Conservation (phyloP, 2,797 vertebrate species). For the Platyrinchus mystaceus region DNA sequence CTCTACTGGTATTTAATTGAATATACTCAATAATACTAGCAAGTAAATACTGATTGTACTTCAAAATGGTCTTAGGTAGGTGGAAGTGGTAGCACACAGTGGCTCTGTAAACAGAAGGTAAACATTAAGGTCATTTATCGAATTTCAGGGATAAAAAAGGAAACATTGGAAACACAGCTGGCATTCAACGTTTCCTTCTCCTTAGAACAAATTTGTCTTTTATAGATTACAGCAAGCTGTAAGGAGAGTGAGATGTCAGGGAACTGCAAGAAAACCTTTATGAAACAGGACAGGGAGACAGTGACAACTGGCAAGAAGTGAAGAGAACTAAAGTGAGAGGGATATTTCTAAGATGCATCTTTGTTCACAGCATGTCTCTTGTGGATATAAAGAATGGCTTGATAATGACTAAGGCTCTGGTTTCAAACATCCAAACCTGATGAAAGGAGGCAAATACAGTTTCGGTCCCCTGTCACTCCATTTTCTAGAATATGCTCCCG, state of each 20-base stretch:
- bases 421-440: background rate
- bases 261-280: slow-evolving; percentile 23
- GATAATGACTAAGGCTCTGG: background rate
- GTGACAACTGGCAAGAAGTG: background rate
- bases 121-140: background rate
- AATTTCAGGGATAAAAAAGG: background rate
- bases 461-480: background rate
- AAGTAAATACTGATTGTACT: background rate
- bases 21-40: background rate
- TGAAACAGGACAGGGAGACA: slow-evolving; percentile 13
- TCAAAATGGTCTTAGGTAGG: background rate
- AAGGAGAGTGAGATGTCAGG: slow-evolving; percentile 8
- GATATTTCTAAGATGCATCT: background rate
- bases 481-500: background rate
- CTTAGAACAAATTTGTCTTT: slow-evolving; percentile 35
- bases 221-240: slow-evolving; percentile 16
- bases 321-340: background rate
- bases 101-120: background rate
- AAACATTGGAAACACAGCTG: background rate
- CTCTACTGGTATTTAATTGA: background rate
- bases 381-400: background rate
- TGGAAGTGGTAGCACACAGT: background rate
- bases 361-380: background rate
- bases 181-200: background rate
- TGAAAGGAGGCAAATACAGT: background rate